Conservation (phyloP, 1,140 invertebrate species). For the Papilio helenus region DNA sequence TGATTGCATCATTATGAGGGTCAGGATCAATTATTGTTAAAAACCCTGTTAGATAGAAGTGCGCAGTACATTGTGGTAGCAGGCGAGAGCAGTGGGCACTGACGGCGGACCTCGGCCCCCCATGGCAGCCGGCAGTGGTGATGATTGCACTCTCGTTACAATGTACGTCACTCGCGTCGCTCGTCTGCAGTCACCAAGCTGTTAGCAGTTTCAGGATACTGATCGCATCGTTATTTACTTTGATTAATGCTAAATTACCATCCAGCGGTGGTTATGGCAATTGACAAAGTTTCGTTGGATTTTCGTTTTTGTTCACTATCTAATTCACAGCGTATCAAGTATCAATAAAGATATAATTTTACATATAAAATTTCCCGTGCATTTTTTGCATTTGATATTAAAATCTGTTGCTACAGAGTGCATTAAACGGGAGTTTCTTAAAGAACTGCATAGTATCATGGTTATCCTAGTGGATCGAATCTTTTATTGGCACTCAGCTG, state of each 20-base stretch:
- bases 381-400: background rate
- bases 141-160: background rate
- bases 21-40: too few species aligned
- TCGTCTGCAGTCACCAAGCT: background rate
- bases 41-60: too few species aligned
- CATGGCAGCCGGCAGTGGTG: background rate
- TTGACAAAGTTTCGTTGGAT: too few species aligned
- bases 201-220: background rate
- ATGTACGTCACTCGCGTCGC: background rate
- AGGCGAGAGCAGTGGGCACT: too few species aligned
- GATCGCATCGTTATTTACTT: too few species aligned
- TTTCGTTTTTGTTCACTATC: too few species aligned
- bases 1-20: background rate
- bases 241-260: too few species aligned
- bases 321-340: too few species aligned
- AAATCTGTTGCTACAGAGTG: background rate
- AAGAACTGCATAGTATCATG: background rate
- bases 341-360: too few species aligned
- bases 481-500: constrained; percentile 18
- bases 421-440: background rate
- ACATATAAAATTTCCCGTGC: background rate
- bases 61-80: too few species aligned
- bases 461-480: background rate
- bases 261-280: too few species aligned
- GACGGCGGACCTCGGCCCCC: background rate